These are phyloP conservation scores for Rhadina sibilatrix DNA, from an alignment of 2,113 vertebrate genomes.

Conservation along the genomic window DNA sequence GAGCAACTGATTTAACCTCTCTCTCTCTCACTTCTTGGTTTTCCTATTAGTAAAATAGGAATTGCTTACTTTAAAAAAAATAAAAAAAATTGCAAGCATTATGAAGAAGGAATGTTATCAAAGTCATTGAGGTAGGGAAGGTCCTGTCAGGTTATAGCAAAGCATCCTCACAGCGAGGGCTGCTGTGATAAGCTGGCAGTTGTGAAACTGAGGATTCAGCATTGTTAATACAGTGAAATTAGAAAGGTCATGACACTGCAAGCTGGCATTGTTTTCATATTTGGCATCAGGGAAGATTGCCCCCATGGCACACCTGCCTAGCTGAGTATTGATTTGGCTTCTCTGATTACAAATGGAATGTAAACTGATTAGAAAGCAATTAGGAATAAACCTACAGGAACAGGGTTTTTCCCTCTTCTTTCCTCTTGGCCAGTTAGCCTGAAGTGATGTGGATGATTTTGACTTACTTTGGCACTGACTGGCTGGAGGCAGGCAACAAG, in stretches of 20 bases:
- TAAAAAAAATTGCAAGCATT: background rate
- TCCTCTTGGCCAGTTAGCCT: background rate
- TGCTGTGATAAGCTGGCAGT: background rate
- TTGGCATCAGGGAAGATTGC: background rate
- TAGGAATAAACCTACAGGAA: background rate
- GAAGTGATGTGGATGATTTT: background rate
- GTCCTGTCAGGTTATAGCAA: background rate
- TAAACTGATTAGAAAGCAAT: constrained; percentile 34
- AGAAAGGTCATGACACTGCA: background rate
- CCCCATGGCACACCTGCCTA: background rate
- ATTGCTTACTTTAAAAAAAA: background rate
- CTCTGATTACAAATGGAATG: background rate
- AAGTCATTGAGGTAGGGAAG: background rate
- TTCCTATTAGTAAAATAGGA: background rate
- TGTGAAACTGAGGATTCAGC: background rate
- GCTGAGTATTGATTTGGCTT: background rate
- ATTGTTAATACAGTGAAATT: background rate
- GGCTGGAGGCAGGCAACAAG: background rate
- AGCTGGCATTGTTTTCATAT: background rate
- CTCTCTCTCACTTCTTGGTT: background rate
- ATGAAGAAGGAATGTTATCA: background rate
- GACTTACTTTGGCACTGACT: background rate
- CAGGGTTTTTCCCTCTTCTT: background rate
- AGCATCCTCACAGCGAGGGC: accelerated
- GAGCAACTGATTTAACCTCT: background rate